Conservation (phyloP, 1,140 invertebrate genomes). For the Papilio xuthus region DNA sequence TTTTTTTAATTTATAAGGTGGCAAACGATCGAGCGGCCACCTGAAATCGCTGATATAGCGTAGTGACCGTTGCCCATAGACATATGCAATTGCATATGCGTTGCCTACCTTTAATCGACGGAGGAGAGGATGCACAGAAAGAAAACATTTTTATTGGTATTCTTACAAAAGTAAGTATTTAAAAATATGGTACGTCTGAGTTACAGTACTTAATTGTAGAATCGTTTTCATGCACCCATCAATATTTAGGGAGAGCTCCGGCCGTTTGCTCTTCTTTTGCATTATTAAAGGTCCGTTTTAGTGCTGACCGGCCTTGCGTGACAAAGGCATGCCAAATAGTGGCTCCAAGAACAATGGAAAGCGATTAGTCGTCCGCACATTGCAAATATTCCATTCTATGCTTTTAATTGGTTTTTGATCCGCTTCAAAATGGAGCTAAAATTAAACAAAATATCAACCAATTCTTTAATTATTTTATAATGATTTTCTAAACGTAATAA, state of each 20-base stretch:
- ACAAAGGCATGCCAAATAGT: conserved; percentile 71
- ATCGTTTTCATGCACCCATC: not conserved
- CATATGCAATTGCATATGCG: too few relatives aligned
- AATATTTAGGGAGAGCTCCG: conserved; percentile 29
- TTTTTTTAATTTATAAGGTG: too few relatives aligned
- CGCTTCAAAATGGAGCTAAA: conserved; percentile 24
- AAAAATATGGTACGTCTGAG: too few relatives aligned
- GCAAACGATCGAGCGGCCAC: too few relatives aligned
- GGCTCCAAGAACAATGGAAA: conserved; percentile 70
- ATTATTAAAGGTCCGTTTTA: conserved; percentile 71
- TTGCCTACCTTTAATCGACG: too few relatives aligned
- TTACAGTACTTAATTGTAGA: not conserved
- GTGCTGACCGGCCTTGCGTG: conserved; percentile 54
- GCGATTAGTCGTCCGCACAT: conserved; percentile 61
- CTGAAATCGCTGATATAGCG: too few relatives aligned
- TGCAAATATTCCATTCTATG: conserved; percentile 54
- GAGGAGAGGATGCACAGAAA: too few relatives aligned
- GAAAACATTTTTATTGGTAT: too few relatives aligned
- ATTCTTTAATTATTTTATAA: too few relatives aligned
- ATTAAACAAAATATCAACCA: not conserved
- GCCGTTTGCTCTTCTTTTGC: conserved; percentile 53
- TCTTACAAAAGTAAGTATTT: too few relatives aligned
- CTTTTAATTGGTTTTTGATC: conserved; percentile 69
- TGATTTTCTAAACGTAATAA: too few relatives aligned
- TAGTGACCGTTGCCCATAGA: too few relatives aligned